A percentile compares a stretch with the other conserved stretches of the same genome.
These are phyloP conservation scores for Ephestia elutella DNA, from an alignment of 1,140 invertebrate species.

Conservation along the genomic window DNA sequence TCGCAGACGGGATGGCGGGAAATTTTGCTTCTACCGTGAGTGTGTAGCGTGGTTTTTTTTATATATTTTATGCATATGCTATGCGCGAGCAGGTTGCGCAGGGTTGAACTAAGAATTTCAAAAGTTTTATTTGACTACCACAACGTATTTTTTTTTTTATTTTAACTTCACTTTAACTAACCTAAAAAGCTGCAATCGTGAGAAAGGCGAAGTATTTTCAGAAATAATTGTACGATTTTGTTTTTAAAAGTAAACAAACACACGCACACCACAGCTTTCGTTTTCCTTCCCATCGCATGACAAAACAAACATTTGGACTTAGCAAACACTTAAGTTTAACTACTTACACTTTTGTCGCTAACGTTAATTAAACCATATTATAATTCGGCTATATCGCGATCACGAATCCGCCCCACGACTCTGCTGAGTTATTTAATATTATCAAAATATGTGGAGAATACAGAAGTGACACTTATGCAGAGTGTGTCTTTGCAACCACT, in stretches of 20 bases:
- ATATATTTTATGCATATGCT: slow-evolving; percentile 47
- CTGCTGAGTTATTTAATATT: slow-evolving; percentile 71
- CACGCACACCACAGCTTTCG: background rate
- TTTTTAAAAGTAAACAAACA: background rate
- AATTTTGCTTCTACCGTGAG: slow-evolving; percentile 45
- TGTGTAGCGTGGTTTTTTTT: slow-evolving; percentile 44
- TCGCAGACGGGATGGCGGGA: slow-evolving; percentile 51
- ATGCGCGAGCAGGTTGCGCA: slow-evolving; percentile 49
- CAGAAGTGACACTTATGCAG: background rate
- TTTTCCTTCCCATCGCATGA: slow-evolving; percentile 16
- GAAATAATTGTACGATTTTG: background rate
- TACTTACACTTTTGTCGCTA: slow-evolving; percentile 47
- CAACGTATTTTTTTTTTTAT: too few species aligned
- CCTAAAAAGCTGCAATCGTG: too few species aligned
- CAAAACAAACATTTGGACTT: slow-evolving; percentile 24
- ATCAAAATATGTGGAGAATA: background rate
- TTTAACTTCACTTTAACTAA: too few species aligned
- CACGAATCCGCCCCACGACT: slow-evolving; percentile 68
- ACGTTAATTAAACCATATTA: slow-evolving; percentile 62
- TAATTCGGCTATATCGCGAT: slow-evolving; percentile 55
- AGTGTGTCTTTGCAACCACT: background rate
- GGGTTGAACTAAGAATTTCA: slow-evolving; percentile 32
- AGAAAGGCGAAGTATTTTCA: too few species aligned
- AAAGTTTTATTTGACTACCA: slow-evolving; percentile 16
- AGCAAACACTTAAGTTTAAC: slow-evolving; percentile 26